Evolutionary conservation across 2,888 invertebrate species (phyloP), one percentile per base, ranked within the genome.

Genomic region (Nephrotoma flavescens): DNA sequence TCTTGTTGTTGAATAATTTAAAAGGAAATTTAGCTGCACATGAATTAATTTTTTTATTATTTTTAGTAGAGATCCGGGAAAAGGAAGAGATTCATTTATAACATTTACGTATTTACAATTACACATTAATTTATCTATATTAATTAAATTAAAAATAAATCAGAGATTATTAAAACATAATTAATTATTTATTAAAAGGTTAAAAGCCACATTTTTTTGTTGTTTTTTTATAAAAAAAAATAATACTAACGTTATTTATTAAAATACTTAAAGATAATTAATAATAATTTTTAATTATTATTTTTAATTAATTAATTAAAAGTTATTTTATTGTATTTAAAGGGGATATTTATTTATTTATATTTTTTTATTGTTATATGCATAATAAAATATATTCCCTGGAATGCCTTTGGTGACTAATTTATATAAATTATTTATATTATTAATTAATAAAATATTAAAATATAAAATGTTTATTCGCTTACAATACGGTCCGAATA

Each of bases 321-420:
- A 19, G 19, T 52, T 57, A 1, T 52, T 52, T n/a, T 52, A n/a
- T 52, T 52, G 47, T 52, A n/a, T 57, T 71, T 71, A 71, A 52
- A 52, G 52, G 71, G 71, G 71, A 71, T 44, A 44, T 44, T 86
- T 44, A 44, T 19, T 42, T 31, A 86, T 42, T 42, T 15, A 12
- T 85, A 85, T 44, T 86, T 19, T 31, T 44, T 44, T 31, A 42
- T n/a, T 85, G 42, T 85, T 45, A 19, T 86, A 19, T 86, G 44
- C 6, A 31, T 42, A 42, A 45, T 44, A 86, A 86, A 86, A 86
- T 44, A 45, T 47, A 45, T 86, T 86, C 86, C 86, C 86, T 86
- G 86, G 86, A 86, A 86, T 86, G 86, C 86, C 86, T 86, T 86
- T 86, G 86, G 86, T 86, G 44, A 86, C 42, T 44, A 86, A 44